phyloP scores from a whole-genome alignment of 1,140 invertebrate genomes.

The Platorchestia sp. region DNA sequence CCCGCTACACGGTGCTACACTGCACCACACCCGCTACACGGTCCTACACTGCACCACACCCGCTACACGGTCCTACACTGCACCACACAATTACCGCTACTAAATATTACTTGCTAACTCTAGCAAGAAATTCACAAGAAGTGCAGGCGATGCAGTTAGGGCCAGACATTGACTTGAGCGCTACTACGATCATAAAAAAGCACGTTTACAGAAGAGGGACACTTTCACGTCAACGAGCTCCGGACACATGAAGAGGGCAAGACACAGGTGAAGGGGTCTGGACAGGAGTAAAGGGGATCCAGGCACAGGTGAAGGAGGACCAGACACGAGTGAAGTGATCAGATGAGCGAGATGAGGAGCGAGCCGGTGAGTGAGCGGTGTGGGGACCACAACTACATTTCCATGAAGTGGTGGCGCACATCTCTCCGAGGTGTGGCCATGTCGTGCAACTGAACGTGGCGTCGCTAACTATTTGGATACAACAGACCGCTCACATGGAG shows the following conservation, averaged over 20 bases:
- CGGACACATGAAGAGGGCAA: not conserved
- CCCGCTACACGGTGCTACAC: too few relatives aligned
- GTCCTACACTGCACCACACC: not conserved
- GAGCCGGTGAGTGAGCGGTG: too few relatives aligned
- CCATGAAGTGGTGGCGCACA: too few relatives aligned
- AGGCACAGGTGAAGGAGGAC: too few relatives aligned
- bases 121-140: not conserved
- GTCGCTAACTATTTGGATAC: too few relatives aligned
- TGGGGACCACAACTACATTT: too few relatives aligned
- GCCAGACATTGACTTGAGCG: not conserved
- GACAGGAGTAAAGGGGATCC: too few relatives aligned
- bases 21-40: not conserved
- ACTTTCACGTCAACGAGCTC: not conserved
- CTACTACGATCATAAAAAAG: not conserved
- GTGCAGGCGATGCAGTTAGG: conserved; percentile 25
- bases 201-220: not conserved
- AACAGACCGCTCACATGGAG: too few relatives aligned
- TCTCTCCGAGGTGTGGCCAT: too few relatives aligned
- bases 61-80: not conserved
- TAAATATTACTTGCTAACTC: not conserved
- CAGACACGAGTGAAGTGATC: too few relatives aligned
- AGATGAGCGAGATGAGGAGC: too few relatives aligned
- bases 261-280: not conserved
- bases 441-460: too few relatives aligned
- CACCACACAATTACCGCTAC: not conserved